A percentile compares a stretch with the other conserved stretches of the same genome.
Conservation (phyloP, 2,888 invertebrate genomes). For the Lamellibrachia satsuma region DNA sequence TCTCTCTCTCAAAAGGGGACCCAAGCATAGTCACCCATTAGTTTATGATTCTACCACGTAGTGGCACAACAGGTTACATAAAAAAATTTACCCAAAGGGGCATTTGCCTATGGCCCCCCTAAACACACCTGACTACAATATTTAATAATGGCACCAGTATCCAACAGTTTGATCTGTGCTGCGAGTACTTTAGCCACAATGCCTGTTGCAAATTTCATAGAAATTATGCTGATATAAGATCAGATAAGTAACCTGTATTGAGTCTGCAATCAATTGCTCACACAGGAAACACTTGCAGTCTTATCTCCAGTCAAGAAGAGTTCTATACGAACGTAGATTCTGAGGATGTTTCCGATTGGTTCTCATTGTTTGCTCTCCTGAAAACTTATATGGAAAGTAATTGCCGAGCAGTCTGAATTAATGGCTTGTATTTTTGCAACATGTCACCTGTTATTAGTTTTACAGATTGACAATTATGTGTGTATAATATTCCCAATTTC, state of each 20-base stretch:
- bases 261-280: not conserved
- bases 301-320: not conserved
- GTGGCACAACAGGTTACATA: no score
- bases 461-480: not conserved
- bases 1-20: no score
- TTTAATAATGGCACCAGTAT: not conserved
- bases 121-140: not conserved
- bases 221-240: not conserved
- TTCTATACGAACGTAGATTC: not conserved
- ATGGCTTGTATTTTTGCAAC: not conserved
- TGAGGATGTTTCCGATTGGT: no score
- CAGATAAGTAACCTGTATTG: not conserved
- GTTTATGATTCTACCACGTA: no score
- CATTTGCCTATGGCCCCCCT: no score
- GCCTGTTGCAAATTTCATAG: not conserved
- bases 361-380: no score
- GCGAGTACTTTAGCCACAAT: not conserved
- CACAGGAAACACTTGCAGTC: not conserved
- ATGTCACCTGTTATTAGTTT: not conserved
- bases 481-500: not conserved
- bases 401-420: no score
- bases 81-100: no score
- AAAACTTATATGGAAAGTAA: no score
- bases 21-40: no score
- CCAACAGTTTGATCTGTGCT: not conserved